phyloP scores from a whole-genome alignment of 1,140 invertebrate genomes.

The Aphelenchoides fujianensis region DNA sequence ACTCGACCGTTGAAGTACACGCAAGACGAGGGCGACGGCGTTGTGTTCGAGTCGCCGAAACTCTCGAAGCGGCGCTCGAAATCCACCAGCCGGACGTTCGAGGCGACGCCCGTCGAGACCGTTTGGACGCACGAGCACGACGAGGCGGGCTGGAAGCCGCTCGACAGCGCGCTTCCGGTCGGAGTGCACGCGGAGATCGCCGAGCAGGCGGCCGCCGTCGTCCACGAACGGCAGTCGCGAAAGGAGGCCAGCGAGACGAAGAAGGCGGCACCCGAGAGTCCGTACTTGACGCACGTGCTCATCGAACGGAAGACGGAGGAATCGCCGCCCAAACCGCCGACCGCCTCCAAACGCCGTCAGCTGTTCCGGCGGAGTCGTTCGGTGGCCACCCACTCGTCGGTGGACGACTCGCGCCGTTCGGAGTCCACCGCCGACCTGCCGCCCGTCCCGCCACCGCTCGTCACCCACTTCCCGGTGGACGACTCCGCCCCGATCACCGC shows the following conservation, averaged over 20 bases:
- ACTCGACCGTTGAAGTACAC: too few species aligned
- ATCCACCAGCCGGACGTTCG: not conserved
- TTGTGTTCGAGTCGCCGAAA: conserved; percentile 7
- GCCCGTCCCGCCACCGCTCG: not conserved
- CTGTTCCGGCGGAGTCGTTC: conserved; percentile 3
- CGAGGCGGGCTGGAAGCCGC: not conserved
- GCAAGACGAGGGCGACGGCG: not conserved
- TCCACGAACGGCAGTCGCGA: not conserved
- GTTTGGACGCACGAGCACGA: not conserved
- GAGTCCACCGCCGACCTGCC: not conserved
- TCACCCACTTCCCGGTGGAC: conserved; percentile 12
- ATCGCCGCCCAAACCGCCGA: not conserved
- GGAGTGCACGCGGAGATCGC: not conserved
- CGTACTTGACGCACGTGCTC: not conserved
- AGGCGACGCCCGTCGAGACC: not conserved
- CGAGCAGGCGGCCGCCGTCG: not conserved
- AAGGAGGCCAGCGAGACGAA: not conserved
- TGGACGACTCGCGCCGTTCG: not conserved
- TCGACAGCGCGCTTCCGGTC: not conserved
- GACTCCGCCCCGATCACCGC: not conserved
- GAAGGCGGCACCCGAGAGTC: not conserved
- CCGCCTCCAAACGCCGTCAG: not conserved
- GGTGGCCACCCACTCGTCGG: not conserved
- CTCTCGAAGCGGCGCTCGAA: not conserved
- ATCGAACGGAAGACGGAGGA: not conserved